Percentiles rank a stretch among this genome's conserved stretches.
These are phyloP conservation scores for Nesospiza acunhae DNA, from an alignment of 2,113 vertebrate genomes.

Conservation along the genomic window DNA sequence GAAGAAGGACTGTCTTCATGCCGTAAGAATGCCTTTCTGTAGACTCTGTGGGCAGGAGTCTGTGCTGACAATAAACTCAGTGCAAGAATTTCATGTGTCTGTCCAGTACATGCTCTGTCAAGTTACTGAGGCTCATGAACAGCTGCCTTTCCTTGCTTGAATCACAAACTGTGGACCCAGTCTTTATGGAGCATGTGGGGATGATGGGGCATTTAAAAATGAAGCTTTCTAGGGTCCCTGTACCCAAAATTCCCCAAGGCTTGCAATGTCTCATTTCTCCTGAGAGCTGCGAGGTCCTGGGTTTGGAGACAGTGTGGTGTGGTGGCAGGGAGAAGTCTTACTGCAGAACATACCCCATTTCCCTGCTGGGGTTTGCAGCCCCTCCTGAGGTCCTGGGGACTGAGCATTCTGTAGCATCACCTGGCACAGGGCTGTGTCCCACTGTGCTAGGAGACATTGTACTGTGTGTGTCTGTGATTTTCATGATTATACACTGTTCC, in stretches of 20 bases:
- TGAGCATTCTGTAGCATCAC: neutral
- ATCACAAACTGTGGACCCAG: neutral
- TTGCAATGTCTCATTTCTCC: neutral
- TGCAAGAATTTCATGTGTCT: neutral
- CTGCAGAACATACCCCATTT: neutral
- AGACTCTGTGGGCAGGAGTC: neutral
- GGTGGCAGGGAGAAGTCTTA: neutral
- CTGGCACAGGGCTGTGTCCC: neutral
- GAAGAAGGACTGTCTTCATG: neutral
- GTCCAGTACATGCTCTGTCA: fast-evolving
- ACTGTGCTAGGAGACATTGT: neutral
- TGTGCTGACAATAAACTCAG: neutral
- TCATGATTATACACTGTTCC: neutral
- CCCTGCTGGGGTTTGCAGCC: neutral
- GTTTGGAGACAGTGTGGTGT: neutral
- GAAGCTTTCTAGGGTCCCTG: neutral
- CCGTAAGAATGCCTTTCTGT: neutral
- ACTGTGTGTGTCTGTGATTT: neutral
- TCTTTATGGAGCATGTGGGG: neutral
- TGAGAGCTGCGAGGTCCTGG: neutral
- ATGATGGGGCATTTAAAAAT: neutral
- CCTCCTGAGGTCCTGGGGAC: neutral
- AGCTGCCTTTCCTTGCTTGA: neutral
- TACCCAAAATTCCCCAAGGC: neutral
- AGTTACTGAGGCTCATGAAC: neutral